Evolutionary conservation across 2,113 vertebrate species (phyloP).

Genomic region (Dendropsophus ebraccatus): DNA sequence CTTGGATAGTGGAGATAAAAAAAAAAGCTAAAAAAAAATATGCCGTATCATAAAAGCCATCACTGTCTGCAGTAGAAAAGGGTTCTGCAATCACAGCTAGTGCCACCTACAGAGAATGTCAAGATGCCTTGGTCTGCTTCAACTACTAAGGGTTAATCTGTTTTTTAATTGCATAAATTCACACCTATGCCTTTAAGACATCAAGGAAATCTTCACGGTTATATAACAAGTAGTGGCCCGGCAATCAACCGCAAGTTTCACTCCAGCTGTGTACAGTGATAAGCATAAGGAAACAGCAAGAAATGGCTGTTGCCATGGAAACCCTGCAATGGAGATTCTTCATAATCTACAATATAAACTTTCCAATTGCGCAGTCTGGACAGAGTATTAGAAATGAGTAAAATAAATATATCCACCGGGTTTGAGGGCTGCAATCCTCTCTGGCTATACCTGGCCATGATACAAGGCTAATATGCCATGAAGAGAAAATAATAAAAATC

Average conservation of each 20-base stretch:
- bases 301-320: conserved; percentile 7
- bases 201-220: not conserved
- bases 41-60: no score
- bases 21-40: no score
- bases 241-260: not conserved
- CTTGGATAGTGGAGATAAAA: no score
- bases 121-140: not conserved
- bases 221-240: not conserved
- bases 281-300: conserved; percentile 4
- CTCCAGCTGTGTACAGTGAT: conserved; percentile 19
- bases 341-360: not conserved
- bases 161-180: not conserved
- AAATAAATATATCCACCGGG: not conserved
- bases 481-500: no score
- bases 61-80: no score
- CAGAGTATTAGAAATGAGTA: not conserved
- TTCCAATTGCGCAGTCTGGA: not conserved
- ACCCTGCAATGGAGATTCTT: not conserved
- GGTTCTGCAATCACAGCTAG: no score
- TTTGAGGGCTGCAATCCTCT: not conserved
- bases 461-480: no score
- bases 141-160: not conserved
- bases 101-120: not conserved
- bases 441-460: no score
- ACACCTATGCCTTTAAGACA: not conserved